Conservation (phyloP, 2,888 invertebrate genomes). For the Sisyra terminalis region DNA sequence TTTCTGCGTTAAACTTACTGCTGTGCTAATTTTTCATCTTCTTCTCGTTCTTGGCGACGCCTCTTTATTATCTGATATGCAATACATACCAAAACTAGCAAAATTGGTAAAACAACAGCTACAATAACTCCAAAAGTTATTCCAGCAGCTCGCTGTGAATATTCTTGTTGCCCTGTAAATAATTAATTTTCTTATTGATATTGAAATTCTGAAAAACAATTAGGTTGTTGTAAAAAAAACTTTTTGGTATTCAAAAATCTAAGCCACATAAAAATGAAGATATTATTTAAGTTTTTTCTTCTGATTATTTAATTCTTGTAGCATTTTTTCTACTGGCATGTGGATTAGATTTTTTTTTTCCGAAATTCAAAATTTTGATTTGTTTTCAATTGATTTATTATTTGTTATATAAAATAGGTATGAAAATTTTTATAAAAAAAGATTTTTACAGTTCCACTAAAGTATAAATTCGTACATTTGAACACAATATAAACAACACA, state of each 20-base stretch:
- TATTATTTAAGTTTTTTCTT: slow-evolving; percentile 4
- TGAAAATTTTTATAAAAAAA: slow-evolving; percentile 9
- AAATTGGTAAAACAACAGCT: slow-evolving; percentile 56
- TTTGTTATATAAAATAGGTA: slow-evolving; percentile 15
- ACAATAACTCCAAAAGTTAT: slow-evolving; percentile 62
- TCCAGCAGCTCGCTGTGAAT: slow-evolving; percentile 57
- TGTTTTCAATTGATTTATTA: slow-evolving; percentile 5
- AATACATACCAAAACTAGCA: slow-evolving; percentile 42
- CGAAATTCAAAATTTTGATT: slow-evolving; percentile 1
- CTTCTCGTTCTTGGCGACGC: slow-evolving; percentile 17
- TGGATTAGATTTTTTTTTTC: slow-evolving; percentile 19
- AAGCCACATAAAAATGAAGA: slow-evolving; percentile 5
- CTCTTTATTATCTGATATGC: slow-evolving; percentile 21
- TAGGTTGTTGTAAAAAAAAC: neutral
- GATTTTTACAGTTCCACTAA: slow-evolving; percentile 1
- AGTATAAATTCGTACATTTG: neutral
- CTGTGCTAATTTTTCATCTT: slow-evolving; percentile 14
- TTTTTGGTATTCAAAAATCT: slow-evolving; percentile 8
- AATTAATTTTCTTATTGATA: neutral
- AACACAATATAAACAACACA: slow-evolving; percentile 16
- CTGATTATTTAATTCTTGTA: slow-evolving; percentile 7
- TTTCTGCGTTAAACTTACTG: neutral
- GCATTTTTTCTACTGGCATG: slow-evolving; percentile 21
- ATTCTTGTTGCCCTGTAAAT: slow-evolving; percentile 57
- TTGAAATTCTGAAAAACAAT: neutral